Base-by-base conservation (phyloP, 1,140 invertebrate genomes). In the Drosophila rhopaloa region DNA sequence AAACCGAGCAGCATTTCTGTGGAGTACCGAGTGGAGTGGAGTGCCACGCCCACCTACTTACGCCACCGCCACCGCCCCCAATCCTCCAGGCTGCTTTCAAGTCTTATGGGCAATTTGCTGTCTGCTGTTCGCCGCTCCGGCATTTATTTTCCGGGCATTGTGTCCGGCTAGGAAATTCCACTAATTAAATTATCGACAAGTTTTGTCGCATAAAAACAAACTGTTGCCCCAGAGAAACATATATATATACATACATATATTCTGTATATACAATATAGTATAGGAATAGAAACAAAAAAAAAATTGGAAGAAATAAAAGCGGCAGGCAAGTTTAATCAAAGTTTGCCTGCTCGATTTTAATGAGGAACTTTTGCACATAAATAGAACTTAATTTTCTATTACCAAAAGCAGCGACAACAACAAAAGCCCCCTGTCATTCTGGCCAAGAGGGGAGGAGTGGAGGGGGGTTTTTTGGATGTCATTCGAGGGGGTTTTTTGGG, bases 151-250 rank as follows among this genome's bases (percentile, higher is more conserved):
- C 54, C 40, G 32, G 37, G 35, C 46, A 57, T 58, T 48, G 68
- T 48, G 50, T 65, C 41, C 59, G 58, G 70, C 50, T 58, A 65
- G 78, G 58, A 71, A 71, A 58, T 70, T 72, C 61, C 29, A 68
- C 82, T 85, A 79, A 85, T 85, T 85, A 81, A 85, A 75, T 76
- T 76, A 84, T 86, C 75, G 60, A 67, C 74, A 86, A 78, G 76
- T 76, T 76, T 76, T 76, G 73, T 81, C 73, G 50, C 62, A 85
- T 71, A 60, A 82, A 78, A 80, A 61, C 73, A 76, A 76, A 76
- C 73, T 76, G 73, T 76, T 76, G 73, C 72, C 73, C 73, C 29
- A 43, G 11, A 29, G 19, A 32, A 24, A 59, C 32, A 24, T 14
- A 13, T 35, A 35, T 7, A 58, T 35, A 35, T 35, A 35, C 14